A percentile compares a stretch with the other conserved stretches of the same genome.
phyloP scores from a whole-genome alignment of 2,797 vertebrate genomes.

The Liasis olivaceus region DNA sequence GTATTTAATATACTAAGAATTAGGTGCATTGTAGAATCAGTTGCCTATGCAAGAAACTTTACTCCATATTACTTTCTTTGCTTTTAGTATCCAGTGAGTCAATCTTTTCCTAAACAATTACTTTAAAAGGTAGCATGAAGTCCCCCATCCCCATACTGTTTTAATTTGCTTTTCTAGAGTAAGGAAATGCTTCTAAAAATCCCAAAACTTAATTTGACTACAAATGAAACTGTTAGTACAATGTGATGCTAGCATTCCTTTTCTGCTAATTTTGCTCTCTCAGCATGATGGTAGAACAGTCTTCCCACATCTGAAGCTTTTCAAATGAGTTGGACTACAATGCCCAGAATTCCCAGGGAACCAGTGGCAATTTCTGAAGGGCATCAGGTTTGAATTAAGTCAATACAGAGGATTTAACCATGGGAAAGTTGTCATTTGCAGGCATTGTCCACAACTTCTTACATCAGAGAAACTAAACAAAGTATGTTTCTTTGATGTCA shows the following conservation, averaged over 20 bases:
- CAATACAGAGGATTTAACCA: background rate
- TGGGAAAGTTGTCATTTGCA: background rate
- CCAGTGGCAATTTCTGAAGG: background rate
- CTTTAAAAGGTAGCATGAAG: background rate
- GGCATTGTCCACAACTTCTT: background rate
- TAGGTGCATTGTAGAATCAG: background rate
- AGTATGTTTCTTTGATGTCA: rapidly evolving
- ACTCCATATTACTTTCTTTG: background rate
- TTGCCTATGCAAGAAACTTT: background rate
- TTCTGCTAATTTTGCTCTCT: background rate
- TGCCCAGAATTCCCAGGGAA: background rate
- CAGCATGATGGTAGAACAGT: background rate
- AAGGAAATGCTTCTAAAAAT: background rate
- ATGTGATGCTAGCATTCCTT: background rate
- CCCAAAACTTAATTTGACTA: too few species aligned
- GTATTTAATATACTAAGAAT: background rate
- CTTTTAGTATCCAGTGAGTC: background rate
- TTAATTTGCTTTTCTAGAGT: background rate
- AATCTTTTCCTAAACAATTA: background rate
- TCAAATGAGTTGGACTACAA: background rate
- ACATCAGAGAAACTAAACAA: background rate
- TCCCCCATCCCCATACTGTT: background rate
- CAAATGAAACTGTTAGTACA: background rate
- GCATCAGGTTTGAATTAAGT: background rate
- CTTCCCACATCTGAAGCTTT: background rate